Evolutionary conservation across 2,888 invertebrate species (phyloP).

Genomic region (Heliconius ethilla): DNA sequence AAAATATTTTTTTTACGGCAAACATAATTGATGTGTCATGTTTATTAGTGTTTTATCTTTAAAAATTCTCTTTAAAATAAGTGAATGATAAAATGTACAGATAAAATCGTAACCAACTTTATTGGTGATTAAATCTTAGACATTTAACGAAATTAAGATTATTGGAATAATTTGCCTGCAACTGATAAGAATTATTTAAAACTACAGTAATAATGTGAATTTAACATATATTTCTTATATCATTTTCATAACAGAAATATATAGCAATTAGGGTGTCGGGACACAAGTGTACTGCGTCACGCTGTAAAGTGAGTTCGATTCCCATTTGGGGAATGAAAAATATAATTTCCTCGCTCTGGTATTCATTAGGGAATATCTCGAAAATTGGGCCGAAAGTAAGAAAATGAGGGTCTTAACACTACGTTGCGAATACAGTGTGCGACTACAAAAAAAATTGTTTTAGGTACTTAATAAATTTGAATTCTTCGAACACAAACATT

Average conservation of each 20-base stretch:
- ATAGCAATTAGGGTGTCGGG: background rate
- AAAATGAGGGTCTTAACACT: background rate
- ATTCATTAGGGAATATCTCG: background rate
- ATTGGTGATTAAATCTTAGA: conserved; percentile 44
- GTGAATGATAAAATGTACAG: conserved; percentile 35
- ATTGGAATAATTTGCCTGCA: conserved; percentile 11
- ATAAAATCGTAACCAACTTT: conserved; percentile 33
- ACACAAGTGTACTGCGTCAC: background rate
- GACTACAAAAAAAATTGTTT: background rate
- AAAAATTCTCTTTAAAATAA: conserved; percentile 42
- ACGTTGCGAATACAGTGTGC: background rate
- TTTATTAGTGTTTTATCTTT: conserved; percentile 43
- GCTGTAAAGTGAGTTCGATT: background rate
- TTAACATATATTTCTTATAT: background rate
- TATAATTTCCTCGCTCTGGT: background rate
- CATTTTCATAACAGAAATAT: background rate
- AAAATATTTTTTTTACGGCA: conserved; percentile 51
- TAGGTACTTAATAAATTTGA: background rate
- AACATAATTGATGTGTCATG: conserved; percentile 47
- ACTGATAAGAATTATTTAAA: background rate
- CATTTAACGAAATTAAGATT: conserved; percentile 37
- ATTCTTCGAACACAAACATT: conserved; percentile 8
- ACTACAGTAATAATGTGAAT: background rate
- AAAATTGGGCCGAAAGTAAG: background rate
- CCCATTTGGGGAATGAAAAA: background rate